Base-by-base conservation (phyloP, 2,113 vertebrate species). In the Istiophorus platypterus region DNA sequence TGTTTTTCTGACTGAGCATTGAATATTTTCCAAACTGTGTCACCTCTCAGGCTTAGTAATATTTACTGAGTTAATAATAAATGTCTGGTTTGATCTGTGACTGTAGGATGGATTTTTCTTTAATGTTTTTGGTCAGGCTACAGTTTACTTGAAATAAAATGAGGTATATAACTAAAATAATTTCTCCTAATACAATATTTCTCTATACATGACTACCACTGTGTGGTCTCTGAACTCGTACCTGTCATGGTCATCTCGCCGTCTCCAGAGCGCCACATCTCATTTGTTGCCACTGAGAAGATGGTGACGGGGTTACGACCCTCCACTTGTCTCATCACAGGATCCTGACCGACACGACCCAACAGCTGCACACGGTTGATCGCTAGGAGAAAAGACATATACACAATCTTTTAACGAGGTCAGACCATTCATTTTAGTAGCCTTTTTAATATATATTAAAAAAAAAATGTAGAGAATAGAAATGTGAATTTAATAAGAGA, bases 281-380 rank as follows among this genome's bases (percentile, higher is more conserved):
- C 98, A 47, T 99, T 99, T 63, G 98, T 99, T 12, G 98, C 98
- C 56, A 99, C 24, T 2, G 98, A 99, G 95, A 99, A 99, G 92
- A 99, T 99, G 47, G 97, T 99, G 64, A 99, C 98, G 0, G 98
- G 97, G 84, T 98, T 99, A 80, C 96, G 97, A 12, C 97, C 97
- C 0, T 99, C 98, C 72, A 96, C 95, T 82, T 99, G 98, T 84
- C 98, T 97, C 97, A 99, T 97, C 68, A 99, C 95, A 0, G 98
- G 97, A 87, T 99, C 98, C 91, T 99, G 98, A 17, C 98, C 97
- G 18, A 99, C 98, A 13, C 98, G 95, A 10, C 98, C 98, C 20
- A 99, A 92, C 59, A 99, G 91, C 94, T 99, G 97, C 26, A 99
- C 97, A 0, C 95, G 95, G 85, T 99, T 99, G 92, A 99, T 93